Percentiles rank a stretch among this genome's conserved stretches.
Evolutionary conservation across 2,888 invertebrate genomes (phyloP).

Genomic region (Pristionchus mayeri): DNA sequence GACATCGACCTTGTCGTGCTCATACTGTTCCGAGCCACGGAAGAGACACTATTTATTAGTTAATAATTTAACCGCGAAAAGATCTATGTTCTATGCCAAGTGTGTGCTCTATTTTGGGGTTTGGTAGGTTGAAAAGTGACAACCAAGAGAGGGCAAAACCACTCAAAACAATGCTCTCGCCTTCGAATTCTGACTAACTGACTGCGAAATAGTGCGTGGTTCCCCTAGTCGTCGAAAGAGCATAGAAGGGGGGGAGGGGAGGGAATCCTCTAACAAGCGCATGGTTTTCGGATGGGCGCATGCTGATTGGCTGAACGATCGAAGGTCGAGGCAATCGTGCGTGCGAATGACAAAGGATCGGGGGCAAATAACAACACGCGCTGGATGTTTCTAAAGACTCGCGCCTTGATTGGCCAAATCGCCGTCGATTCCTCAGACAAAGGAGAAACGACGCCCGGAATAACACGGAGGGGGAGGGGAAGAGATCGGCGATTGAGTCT

Average conservation of each 20-base stretch:
- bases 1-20: no score
- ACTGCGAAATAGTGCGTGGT: no score
- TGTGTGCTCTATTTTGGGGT: no score
- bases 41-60: no score
- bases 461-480: background rate
- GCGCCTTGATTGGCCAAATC: background rate
- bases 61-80: no score
- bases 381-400: background rate
- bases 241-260: background rate
- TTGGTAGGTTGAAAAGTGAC: background rate
- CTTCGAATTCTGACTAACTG: no score
- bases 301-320: constrained; percentile 1
- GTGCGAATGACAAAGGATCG: no score
- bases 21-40: no score
- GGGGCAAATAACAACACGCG: background rate
- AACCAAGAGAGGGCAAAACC: no score
- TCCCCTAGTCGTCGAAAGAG: background rate
- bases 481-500: no score
- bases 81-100: no score
- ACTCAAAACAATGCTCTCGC: no score
- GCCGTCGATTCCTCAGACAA: background rate
- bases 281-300: background rate
- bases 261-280: background rate
- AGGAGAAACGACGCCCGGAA: background rate
- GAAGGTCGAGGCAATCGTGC: background rate